These are phyloP conservation scores for Acipenser oxyrinchus DNA, from an alignment of 2,797 vertebrate genomes.

Conservation along the genomic window DNA sequence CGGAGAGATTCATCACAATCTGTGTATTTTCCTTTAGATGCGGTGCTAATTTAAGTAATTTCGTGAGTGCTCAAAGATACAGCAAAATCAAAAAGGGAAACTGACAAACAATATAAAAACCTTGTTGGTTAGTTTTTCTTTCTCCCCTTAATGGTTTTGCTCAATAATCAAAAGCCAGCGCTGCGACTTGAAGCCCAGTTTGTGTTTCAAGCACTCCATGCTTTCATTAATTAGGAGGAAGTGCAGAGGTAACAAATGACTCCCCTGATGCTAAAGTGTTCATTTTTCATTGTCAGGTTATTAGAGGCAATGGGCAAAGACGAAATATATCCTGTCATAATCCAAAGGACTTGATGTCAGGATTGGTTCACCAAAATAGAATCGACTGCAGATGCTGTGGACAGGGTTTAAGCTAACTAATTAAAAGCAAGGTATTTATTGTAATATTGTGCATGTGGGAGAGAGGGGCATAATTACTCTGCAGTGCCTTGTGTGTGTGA, in stretches of 20 bases:
- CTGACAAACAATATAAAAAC: too few species aligned
- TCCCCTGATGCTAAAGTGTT: constrained; percentile 41
- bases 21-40: too few species aligned
- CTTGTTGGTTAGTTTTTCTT: too few species aligned
- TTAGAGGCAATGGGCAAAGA: constrained; percentile 39
- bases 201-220: constrained; percentile 38
- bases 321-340: constrained; percentile 45
- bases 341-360: constrained; percentile 46
- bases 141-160: neutral
- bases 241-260: constrained; percentile 30
- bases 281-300: constrained; percentile 49
- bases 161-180: neutral
- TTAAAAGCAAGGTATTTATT: constrained; percentile 29
- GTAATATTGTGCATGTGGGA: neutral
- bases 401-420: constrained; percentile 43
- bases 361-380: constrained; percentile 43
- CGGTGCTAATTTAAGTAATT: too few species aligned
- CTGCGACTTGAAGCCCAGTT: constrained; percentile 20
- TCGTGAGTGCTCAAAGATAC: too few species aligned
- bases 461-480: too few species aligned
- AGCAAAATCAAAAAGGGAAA: too few species aligned
- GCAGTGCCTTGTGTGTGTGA: too few species aligned
- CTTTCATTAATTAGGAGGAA: constrained; percentile 46
- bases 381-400: constrained; percentile 26
- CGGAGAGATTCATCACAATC: too few species aligned